Evolutionary conservation across 2,888 invertebrate species (phyloP).

Genomic region (Spodoptera exigua): DNA sequence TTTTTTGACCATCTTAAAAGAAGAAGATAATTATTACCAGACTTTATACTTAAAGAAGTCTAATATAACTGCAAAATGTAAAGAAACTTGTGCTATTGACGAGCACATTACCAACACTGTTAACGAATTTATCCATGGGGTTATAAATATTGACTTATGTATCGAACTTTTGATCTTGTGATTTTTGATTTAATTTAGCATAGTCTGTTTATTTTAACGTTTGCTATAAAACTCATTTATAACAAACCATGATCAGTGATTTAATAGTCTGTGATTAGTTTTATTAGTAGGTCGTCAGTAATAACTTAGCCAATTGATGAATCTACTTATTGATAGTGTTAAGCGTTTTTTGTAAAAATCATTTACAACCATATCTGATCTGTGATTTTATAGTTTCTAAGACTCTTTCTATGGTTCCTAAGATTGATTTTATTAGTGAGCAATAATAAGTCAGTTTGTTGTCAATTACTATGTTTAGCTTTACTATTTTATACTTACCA

Average conservation of each 20-base stretch:
- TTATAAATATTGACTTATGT: conserved; percentile 7
- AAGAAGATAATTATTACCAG: conserved; percentile 33
- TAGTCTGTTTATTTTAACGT: conserved; percentile 2
- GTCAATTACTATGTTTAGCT: conserved; percentile 1
- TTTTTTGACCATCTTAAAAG: conserved; percentile 36
- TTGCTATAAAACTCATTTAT: conserved; percentile 1
- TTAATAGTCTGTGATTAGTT: background rate
- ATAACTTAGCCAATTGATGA: conserved; percentile 1
- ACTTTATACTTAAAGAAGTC: conserved; percentile 18
- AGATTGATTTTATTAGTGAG: background rate
- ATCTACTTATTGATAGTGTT: background rate
- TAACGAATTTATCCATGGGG: conserved; percentile 10
- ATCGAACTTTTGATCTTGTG: conserved; percentile 5
- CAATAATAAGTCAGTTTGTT: conserved; percentile 1
- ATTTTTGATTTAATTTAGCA: conserved; percentile 2
- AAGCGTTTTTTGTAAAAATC: background rate
- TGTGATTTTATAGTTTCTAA: conserved; percentile 1
- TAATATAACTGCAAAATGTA: conserved; percentile 16
- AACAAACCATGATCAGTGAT: background rate
- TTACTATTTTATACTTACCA: background rate
- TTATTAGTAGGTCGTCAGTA: background rate
- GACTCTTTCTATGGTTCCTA: conserved; percentile 1
- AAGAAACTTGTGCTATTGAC: conserved; percentile 15
- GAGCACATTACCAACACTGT: conserved; percentile 11
- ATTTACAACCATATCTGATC: background rate